Evolutionary conservation across 2,797 vertebrate genomes (phyloP).

Genomic region (Girardinus metallicus): DNA sequence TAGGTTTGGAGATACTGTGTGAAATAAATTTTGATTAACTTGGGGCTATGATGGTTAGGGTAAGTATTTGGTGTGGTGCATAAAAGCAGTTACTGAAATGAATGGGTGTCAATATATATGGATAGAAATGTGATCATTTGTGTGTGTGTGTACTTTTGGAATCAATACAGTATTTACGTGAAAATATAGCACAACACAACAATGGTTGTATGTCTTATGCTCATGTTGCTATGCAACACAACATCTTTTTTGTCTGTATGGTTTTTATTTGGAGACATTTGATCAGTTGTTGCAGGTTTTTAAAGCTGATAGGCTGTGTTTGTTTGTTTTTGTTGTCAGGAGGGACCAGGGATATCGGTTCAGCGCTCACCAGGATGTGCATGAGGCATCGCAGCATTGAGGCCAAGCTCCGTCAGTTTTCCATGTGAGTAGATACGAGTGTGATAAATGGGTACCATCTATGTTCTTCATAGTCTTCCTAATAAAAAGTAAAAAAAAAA

Average conservation of each 20-base stretch:
- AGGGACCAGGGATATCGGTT: constrained; percentile 81
- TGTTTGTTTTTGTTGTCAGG: constrained; percentile 58
- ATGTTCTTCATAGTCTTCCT: constrained; percentile 10
- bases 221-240: neutral
- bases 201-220: neutral
- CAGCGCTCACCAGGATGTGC: constrained; percentile 82
- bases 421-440: constrained; percentile 69
- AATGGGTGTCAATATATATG: no score
- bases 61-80: neutral
- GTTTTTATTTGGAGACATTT: neutral
- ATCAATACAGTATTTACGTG: neutral
- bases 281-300: neutral
- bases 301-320: neutral
- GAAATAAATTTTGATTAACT: neutral
- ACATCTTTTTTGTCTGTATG: neutral
- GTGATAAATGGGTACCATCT: neutral
- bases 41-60: neutral
- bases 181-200: no score
- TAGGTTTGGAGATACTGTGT: neutral
- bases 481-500: neutral
- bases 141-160: neutral
- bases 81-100: neutral
- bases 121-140: neutral
- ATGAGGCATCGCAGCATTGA: constrained; percentile 83
- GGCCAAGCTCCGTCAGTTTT: constrained; percentile 78